Base-by-base conservation (phyloP, 2,888 invertebrate species). In the Tetanocera ferruginea region DNA sequence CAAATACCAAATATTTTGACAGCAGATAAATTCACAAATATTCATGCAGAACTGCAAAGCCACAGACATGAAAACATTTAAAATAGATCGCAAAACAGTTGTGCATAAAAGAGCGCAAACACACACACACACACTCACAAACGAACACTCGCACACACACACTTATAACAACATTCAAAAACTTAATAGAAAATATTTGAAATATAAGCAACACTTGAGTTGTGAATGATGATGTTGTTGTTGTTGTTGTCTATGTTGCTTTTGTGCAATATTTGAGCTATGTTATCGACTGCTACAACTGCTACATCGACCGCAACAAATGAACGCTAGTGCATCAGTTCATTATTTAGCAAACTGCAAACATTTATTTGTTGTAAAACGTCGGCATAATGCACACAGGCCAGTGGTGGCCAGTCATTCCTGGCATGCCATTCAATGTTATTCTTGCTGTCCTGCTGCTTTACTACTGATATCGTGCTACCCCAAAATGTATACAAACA, bases 351-450 rank as follows among this genome's bases (percentile, higher is more conserved):
- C 52, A 66, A 66, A 52, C 66, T 66, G 66, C 52, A 64, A 75
- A 34, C 51, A 66, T 75, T 66, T 60, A 51, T 75, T 75, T 75
- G 66, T 66, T 75, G 64, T 66, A 64, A 66, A 66, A 75, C 75
- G 34, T 19, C 51, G 23, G 34, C 25, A 23, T n/a, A 31, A 64
- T 64, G 28, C 14, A 34, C 31, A 57, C 9, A 25, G 43, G n/a
- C 49, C 5, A 69, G 43, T 49, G 23, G 69, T 67, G 69, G 49
- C 49, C 23, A 5, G 23, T 23, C 51, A 23, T 57, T 57, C 57
- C 19, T 6, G 19, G 57, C 43, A 43, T 62, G 62, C 19, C 64
- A 25, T 9, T 55, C 55, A 23, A 5, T 55, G 1, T 55, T 19
- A 6, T 55, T 19, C 55, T 5, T 23, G n/a, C 55, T 55, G 19